These are phyloP conservation scores for Capitulum mitella DNA, from an alignment of 2,888 invertebrate species.

Conservation along the genomic window DNA sequence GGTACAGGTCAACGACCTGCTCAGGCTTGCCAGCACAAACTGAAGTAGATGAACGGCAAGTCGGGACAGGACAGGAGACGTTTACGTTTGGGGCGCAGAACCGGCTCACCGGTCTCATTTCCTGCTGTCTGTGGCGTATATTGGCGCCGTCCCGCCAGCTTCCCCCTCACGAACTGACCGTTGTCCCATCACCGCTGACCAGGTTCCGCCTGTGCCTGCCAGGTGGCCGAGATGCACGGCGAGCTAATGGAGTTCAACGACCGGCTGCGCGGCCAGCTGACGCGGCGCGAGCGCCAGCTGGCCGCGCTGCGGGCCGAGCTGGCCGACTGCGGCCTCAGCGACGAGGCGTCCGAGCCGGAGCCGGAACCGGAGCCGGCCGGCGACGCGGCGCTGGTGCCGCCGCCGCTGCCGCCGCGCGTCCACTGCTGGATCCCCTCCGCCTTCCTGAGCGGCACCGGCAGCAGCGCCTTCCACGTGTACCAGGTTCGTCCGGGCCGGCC, in stretches of 20 bases:
- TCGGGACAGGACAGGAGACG: too few species aligned
- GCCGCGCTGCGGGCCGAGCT: constrained; percentile 56
- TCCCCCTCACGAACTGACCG: too few species aligned
- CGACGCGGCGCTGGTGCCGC: background rate
- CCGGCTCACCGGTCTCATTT: too few species aligned
- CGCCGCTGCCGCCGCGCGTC: constrained; percentile 46
- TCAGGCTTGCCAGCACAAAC: constrained; percentile 75
- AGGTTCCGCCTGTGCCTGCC: constrained; percentile 16
- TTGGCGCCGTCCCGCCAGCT: too few species aligned
- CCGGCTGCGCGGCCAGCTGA: constrained; percentile 63
- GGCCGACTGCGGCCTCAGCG: constrained; percentile 2
- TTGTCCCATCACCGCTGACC: background rate
- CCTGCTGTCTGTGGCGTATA: too few species aligned
- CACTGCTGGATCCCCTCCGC: constrained; percentile 83
- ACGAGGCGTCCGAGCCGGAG: background rate
- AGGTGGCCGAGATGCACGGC: constrained; percentile 91
- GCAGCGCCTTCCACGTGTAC: constrained; percentile 79
- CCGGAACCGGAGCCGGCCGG: background rate
- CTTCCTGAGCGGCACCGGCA: constrained; percentile 62
- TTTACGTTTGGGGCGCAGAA: too few species aligned
- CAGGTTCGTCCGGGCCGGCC: too few species aligned
- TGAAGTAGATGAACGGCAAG: constrained; percentile 62
- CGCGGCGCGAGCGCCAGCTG: constrained; percentile 54
- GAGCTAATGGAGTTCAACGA: constrained; percentile 89
- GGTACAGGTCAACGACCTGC: too few species aligned